phyloP scores from a whole-genome alignment of 2,888 invertebrate genomes.

The Lithodes maja region DNA sequence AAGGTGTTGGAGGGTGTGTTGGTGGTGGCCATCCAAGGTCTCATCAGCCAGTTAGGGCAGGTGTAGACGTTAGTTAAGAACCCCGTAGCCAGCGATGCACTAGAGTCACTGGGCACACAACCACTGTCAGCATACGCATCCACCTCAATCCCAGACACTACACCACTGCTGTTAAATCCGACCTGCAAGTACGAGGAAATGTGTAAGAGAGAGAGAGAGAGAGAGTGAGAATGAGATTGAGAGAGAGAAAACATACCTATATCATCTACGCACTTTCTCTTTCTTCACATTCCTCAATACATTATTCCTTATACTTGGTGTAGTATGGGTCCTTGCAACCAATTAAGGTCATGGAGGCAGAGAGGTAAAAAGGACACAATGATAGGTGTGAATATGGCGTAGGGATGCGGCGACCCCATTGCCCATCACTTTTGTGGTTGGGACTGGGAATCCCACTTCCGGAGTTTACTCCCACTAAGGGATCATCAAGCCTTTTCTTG shows the following conservation, averaged over 20 bases:
- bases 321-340: slow-evolving; percentile 32
- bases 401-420: too few relatives aligned
- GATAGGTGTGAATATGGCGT: too few relatives aligned
- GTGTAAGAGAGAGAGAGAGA: too few relatives aligned
- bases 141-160: slow-evolving; percentile 12
- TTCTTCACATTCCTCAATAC: background rate
- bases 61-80: background rate
- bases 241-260: too few relatives aligned
- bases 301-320: slow-evolving; percentile 36
- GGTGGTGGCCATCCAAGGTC: background rate
- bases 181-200: background rate
- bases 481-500: too few relatives aligned
- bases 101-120: background rate
- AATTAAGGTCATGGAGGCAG: slow-evolving; percentile 13
- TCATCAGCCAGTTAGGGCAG: slow-evolving; percentile 31
- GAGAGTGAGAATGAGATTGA: too few relatives aligned
- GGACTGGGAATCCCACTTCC: too few relatives aligned
- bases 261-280: too few relatives aligned
- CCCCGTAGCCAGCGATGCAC: background rate
- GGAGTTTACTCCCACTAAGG: too few relatives aligned
- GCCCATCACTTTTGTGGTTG: too few relatives aligned
- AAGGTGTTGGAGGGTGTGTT: slow-evolving; percentile 42
- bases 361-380: background rate
- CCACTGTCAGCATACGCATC: slow-evolving; percentile 18
- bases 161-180: slow-evolving; percentile 27